phyloP scores from a whole-genome alignment of 1,140 invertebrate genomes.

The Bombus haemorrhoidalis region DNA sequence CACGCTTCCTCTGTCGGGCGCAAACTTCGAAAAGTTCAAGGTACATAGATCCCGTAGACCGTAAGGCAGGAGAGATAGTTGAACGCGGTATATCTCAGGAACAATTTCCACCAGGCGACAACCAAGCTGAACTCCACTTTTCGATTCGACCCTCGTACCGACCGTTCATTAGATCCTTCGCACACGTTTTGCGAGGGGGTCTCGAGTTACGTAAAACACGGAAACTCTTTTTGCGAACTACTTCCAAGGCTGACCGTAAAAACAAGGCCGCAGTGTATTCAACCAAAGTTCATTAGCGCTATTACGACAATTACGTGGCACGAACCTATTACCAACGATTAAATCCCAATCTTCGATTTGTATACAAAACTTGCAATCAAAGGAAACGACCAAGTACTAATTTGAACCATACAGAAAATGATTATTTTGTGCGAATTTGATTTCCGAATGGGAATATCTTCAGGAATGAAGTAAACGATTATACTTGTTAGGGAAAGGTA shows the following conservation, averaged over 20 bases:
- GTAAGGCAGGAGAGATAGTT: constrained; percentile 33
- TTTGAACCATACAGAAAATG: neutral
- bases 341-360: neutral
- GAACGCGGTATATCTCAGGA: constrained; percentile 57
- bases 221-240: constrained; percentile 1
- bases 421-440: neutral
- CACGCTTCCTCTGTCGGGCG: constrained; percentile 43
- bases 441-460: neutral
- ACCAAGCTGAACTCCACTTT: constrained; percentile 45
- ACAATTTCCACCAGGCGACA: constrained; percentile 61
- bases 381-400: neutral
- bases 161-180: constrained; percentile 47
- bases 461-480: neutral
- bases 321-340: no score
- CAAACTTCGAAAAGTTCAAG: constrained; percentile 54
- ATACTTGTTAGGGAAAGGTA: neutral
- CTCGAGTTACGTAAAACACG: constrained; percentile 18
- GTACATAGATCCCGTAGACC: constrained; percentile 41
- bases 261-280: neutral
- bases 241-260: neutral
- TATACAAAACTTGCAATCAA: neutral
- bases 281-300: neutral
- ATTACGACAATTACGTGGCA: neutral
- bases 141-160: constrained; percentile 54
- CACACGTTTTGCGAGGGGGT: neutral